Evolutionary conservation across 2,113 vertebrate genomes (phyloP).

Genomic region (Columba livia): DNA sequence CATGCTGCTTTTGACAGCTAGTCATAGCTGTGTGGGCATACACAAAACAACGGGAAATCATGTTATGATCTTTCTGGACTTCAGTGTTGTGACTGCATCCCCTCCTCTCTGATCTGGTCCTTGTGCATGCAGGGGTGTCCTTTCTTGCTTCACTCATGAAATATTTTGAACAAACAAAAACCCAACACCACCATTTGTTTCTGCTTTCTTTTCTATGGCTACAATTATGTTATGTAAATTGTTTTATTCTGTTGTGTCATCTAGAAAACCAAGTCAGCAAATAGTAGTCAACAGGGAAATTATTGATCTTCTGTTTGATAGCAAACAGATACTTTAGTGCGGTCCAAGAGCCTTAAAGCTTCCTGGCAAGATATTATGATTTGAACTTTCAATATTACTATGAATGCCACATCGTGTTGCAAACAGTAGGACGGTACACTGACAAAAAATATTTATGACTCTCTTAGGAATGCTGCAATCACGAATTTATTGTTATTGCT

Average conservation of each 20-base stretch:
- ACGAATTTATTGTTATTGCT: not conserved
- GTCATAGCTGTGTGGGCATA: not conserved
- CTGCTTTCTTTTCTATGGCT: not conserved
- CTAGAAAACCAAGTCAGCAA: not conserved
- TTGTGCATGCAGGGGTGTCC: not conserved
- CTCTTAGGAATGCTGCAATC: not conserved
- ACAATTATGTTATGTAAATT: rapidly evolving
- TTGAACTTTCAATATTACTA: not conserved
- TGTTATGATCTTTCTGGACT: not conserved
- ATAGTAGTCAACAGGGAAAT: not conserved
- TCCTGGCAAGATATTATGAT: not conserved
- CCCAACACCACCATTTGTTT: not conserved
- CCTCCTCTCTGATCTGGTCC: not conserved
- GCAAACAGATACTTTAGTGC: not conserved
- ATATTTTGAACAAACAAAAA: not conserved
- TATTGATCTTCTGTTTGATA: not conserved
- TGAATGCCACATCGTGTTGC: rapidly evolving
- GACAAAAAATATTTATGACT: not conserved
- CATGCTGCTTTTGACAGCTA: not conserved
- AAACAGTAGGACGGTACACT: not conserved
- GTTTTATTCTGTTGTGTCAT: not conserved
- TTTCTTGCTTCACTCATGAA: not conserved
- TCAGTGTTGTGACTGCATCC: not conserved
- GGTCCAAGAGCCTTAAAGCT: not conserved
- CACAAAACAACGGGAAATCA: not conserved